phyloP scores from a whole-genome alignment of 2,113 vertebrate species.

The Columbina picui region DNA sequence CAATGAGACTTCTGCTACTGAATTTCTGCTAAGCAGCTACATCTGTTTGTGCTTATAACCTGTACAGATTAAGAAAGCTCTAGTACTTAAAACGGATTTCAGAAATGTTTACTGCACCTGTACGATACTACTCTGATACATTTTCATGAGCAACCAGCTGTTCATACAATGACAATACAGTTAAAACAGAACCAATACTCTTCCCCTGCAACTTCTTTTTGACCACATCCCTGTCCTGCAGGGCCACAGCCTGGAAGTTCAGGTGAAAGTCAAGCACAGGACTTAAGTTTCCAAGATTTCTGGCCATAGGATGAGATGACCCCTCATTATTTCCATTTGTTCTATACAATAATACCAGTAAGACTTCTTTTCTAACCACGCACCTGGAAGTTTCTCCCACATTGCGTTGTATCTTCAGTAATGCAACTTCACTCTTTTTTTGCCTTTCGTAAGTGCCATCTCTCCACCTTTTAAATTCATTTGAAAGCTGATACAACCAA shows the following conservation, averaged over 20 bases:
- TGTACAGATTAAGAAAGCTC: not conserved
- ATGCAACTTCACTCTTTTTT: not conserved
- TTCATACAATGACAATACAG: not conserved
- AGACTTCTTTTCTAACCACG: not conserved
- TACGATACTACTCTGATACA: not conserved
- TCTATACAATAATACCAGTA: not conserved
- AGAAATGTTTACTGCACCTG: not conserved
- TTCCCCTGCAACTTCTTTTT: not conserved
- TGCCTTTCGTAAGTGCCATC: not conserved
- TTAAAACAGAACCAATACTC: not conserved
- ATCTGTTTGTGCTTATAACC: not conserved
- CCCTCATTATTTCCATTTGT: not conserved
- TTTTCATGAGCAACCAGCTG: not conserved
- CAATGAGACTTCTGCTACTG: not conserved
- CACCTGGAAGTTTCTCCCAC: not conserved
- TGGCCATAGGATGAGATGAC: not conserved
- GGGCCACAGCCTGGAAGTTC: not conserved
- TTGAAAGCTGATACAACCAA: not conserved
- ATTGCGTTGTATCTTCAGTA: not conserved
- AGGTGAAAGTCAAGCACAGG: not conserved
- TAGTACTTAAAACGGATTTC: not conserved
- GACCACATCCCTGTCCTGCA: not conserved
- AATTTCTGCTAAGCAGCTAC: not conserved
- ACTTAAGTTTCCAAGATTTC: not conserved
- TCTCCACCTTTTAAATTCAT: not conserved